Percentiles rank a stretch among this genome's conserved stretches.
phyloP scores from a whole-genome alignment of 2,797 vertebrate genomes.

The Channallabes apus region DNA sequence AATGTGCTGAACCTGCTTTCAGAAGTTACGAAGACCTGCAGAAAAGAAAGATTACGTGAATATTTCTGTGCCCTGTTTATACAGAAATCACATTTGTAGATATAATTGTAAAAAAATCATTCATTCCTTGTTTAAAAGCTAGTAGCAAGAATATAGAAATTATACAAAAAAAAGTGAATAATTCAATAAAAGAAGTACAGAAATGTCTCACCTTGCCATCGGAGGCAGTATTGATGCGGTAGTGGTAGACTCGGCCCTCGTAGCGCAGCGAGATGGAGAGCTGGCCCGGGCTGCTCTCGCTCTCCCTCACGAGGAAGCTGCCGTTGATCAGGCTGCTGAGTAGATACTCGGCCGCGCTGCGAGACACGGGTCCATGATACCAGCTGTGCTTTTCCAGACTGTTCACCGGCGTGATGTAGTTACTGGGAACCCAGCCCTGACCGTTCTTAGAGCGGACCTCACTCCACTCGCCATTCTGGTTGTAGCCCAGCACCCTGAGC shows the following conservation, averaged over 20 bases:
- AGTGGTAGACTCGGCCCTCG: conserved; percentile 98
- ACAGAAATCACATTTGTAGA: background rate
- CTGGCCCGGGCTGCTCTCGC: conserved; percentile 98
- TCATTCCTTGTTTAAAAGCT: background rate
- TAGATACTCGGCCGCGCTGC: conserved; percentile 95
- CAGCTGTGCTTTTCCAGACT: conserved; percentile 99
- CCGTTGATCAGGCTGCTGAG: conserved; percentile 97
- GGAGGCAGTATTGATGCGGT: conserved; percentile 93
- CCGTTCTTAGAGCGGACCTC: conserved; percentile 98
- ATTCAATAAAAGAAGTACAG: background rate
- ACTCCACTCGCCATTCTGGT: conserved; percentile 99
- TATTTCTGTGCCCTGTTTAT: background rate
- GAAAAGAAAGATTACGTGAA: background rate
- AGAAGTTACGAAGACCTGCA: conserved; percentile 94
- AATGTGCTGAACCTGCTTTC: conserved; percentile 96
- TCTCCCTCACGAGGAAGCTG: conserved; percentile 96
- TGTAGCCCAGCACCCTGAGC: conserved; percentile 95
- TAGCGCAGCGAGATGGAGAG: conserved; percentile 98
- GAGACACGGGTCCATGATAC: conserved; percentile 98
- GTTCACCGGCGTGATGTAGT: conserved; percentile 99
- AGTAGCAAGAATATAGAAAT: background rate
- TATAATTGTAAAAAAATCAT: no score
- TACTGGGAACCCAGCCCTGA: conserved; percentile 98
- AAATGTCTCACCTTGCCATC: conserved; percentile 85
- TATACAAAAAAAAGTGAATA: background rate